Conservation (phyloP, 2,888 invertebrate genomes). For the Acanthosepion pharaonis region DNA sequence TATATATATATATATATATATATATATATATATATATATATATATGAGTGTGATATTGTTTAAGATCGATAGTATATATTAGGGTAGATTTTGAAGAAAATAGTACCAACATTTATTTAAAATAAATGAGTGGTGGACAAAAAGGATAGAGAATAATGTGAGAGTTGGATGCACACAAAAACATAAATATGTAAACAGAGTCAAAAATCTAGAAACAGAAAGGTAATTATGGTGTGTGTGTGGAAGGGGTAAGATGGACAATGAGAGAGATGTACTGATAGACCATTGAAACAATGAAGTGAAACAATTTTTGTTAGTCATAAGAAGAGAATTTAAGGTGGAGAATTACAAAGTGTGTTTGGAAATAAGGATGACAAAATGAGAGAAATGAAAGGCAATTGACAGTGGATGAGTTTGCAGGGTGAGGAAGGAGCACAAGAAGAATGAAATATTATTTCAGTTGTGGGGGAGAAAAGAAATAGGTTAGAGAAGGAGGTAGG, state of each 20-base stretch:
- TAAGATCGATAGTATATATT: too few relatives aligned
- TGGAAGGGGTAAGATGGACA: background rate
- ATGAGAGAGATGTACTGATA: background rate
- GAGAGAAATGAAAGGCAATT: background rate
- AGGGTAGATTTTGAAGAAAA: too few relatives aligned
- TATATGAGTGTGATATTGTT: too few relatives aligned
- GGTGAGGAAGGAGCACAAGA: background rate
- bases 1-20: too few relatives aligned
- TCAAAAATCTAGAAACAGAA: background rate
- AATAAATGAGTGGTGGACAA: background rate
- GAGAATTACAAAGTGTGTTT: background rate
- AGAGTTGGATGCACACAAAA: background rate
- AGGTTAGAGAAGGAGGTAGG: background rate
- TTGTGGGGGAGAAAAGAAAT: background rate
- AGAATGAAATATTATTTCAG: background rate
- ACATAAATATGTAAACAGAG: background rate
- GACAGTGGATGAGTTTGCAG: background rate
- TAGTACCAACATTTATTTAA: too few relatives aligned
- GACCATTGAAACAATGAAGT: background rate
- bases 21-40: too few relatives aligned
- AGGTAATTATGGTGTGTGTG: too few relatives aligned
- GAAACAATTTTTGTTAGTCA: background rate
- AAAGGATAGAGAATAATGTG: background rate
- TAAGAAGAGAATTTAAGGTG: background rate
- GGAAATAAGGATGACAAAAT: background rate